A percentile compares a stretch with the other conserved stretches of the same genome.
These are phyloP conservation scores for Pavo muticus DNA, from an alignment of 2,113 vertebrate genomes.

Conservation along the genomic window DNA sequence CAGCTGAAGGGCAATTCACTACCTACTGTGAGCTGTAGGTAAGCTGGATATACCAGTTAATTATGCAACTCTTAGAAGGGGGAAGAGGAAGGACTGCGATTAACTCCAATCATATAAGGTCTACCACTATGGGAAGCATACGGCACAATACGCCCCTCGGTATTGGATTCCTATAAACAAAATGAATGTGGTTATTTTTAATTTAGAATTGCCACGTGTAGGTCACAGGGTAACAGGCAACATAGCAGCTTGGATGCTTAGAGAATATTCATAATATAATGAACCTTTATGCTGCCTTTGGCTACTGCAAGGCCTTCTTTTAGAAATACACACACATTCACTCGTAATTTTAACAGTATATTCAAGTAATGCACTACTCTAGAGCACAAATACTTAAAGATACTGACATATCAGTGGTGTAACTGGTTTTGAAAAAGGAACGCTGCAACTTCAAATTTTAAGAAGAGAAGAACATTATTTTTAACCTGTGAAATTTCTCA, in stretches of 20 bases:
- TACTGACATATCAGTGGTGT: background rate
- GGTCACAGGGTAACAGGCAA: background rate
- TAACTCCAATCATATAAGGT: constrained; percentile 22
- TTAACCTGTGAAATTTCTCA: constrained; percentile 7
- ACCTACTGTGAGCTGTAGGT: background rate
- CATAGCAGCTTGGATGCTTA: background rate
- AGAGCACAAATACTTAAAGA: background rate
- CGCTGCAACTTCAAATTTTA: background rate
- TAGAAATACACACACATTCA: background rate
- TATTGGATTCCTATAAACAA: background rate
- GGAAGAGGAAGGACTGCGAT: constrained; percentile 35
- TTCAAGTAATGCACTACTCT: background rate
- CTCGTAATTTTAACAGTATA: background rate
- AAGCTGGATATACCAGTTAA: constrained; percentile 58
- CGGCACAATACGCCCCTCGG: background rate
- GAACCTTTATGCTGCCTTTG: background rate
- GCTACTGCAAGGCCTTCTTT: background rate
- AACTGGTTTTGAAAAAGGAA: background rate
- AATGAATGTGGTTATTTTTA: background rate
- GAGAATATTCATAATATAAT: background rate
- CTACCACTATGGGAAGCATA: constrained; percentile 10
- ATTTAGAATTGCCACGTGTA: background rate
- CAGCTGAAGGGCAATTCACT: constrained; percentile 1
- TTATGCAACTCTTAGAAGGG: constrained; percentile 27
- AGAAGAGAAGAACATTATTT: constrained; percentile 17